Percentiles rank a stretch among this genome's conserved stretches.
Conservation (phyloP, 1,140 invertebrate species). For the Anoplophora glabripennis region DNA sequence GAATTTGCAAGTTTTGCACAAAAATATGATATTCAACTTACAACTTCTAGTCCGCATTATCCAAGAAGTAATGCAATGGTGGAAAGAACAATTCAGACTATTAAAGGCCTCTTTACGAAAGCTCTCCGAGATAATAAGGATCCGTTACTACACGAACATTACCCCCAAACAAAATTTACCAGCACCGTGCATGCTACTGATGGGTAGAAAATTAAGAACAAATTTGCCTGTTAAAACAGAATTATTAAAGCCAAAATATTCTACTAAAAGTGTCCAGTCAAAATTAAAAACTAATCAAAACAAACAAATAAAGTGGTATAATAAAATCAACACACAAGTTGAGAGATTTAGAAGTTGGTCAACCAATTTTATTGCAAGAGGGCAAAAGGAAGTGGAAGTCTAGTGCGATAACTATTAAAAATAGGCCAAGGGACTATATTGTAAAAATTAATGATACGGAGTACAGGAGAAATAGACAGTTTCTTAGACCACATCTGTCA, state of each 20-base stretch:
- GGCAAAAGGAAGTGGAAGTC: too few species aligned
- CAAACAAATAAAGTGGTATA: not conserved
- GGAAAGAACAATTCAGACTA: conserved; percentile 32
- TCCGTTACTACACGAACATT: conserved; percentile 17
- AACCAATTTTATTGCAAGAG: too few species aligned
- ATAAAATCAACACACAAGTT: not conserved
- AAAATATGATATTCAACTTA: conserved; percentile 46
- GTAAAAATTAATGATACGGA: too few species aligned
- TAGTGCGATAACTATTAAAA: too few species aligned
- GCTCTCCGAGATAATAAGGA: conserved; percentile 2
- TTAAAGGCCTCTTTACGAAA: conserved; percentile 11
- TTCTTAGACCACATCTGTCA: too few species aligned
- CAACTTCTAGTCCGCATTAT: conserved; percentile 46
- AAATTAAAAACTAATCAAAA: not conserved
- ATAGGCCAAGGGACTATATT: too few species aligned
- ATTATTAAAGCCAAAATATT: not conserved
- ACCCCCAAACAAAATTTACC: conserved; percentile 17
- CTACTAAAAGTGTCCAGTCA: not conserved
- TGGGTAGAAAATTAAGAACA: conserved; percentile 18
- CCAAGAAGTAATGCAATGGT: conserved; percentile 51
- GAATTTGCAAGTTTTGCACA: conserved; percentile 49
- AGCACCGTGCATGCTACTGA: conserved; percentile 4
- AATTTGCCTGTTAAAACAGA: not conserved
- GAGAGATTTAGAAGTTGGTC: too few species aligned
- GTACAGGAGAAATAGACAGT: too few species aligned